Base-by-base conservation (phyloP, 2,113 vertebrate genomes). In the Strigops habroptila region DNA sequence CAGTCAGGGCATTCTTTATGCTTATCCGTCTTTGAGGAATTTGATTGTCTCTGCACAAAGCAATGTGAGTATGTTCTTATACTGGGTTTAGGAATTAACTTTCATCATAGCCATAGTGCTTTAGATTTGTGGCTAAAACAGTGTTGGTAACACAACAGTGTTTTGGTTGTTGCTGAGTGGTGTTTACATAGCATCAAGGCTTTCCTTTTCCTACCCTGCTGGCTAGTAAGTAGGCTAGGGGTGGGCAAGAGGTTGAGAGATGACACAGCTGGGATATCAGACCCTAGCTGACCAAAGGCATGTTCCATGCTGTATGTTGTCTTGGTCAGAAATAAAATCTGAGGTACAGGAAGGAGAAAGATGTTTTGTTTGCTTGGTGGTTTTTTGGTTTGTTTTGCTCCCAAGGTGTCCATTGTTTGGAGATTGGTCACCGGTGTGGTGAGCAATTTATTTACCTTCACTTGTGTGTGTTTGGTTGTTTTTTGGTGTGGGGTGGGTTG, bases 201-300 rank as follows among this genome's bases (percentile, higher is more conserved):
- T 77, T 80, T 62, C 17, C 79, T 37, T 65, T 57, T 65, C 14
- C 28, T 6, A 25, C 19, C 13, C 27, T 46, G 7, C 28, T 57
- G 11, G 25, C 25, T 30, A 79, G 28, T 0, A 3, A 22, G 30
- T 30, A 10, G 41, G 27, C 13, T 37, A 8, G 14, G 16, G 1
- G 5, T 62, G 33, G 11, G 21, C 18, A 44, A 14, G 60, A 49
- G 25, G 16, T n/a, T 81, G 14, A 24, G 19, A 28, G 23, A 10
- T 30, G 19, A n/a, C 30, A n/a, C 37, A 78, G 27, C 59, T 59
- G 41, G 33, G 28, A 43, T 18, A 41, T 10, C 12, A 2, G 3
- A 39, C 25, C 15, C 5, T 3, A 63, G 25, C 0, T 53, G 23
- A 10, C 30, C 16, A 24, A 7, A 43, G 27, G 4, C 41, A 7